phyloP scores from a whole-genome alignment of 2,888 invertebrate species.

The Allophyes oxyacanthae region DNA sequence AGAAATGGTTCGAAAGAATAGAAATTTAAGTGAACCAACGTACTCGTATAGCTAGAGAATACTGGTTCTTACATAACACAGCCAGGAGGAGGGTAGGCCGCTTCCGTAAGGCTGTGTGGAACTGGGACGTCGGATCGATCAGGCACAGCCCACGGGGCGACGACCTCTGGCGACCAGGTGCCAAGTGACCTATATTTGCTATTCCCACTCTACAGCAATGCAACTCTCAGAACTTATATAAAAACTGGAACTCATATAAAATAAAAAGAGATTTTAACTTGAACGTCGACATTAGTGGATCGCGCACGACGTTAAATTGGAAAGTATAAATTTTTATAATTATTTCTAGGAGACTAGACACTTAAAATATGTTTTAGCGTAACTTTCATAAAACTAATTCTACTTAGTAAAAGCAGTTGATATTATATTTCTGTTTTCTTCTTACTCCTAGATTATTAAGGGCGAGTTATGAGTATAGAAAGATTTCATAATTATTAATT shows the following conservation, averaged over 20 bases:
- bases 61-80: constrained; percentile 47
- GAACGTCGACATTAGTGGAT: too few relatives aligned
- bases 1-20: too few relatives aligned
- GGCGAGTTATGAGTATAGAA: too few relatives aligned
- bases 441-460: too few relatives aligned
- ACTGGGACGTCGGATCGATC: constrained; percentile 76
- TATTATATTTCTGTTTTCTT: too few relatives aligned
- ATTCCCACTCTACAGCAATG: constrained; percentile 30
- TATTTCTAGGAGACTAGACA: too few relatives aligned
- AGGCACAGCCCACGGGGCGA: constrained; percentile 52
- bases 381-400: too few relatives aligned
- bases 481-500: too few relatives aligned
- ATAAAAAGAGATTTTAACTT: background rate
- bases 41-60: constrained; percentile 2
- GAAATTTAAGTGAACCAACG: background rate
- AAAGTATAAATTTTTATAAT: constrained; percentile 12
- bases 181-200: constrained; percentile 62
- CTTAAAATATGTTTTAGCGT: too few relatives aligned
- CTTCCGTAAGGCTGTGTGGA: constrained; percentile 60
- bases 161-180: constrained; percentile 52
- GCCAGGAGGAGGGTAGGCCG: constrained; percentile 37
- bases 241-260: constrained; percentile 1
- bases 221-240: constrained; percentile 3
- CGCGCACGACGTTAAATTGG: constrained; percentile 9
- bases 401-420: too few relatives aligned